A percentile compares a stretch with the other conserved stretches of the same genome.
These are phyloP conservation scores for Brenthis daphne DNA, from an alignment of 2,888 invertebrate species.

Conservation along the genomic window DNA sequence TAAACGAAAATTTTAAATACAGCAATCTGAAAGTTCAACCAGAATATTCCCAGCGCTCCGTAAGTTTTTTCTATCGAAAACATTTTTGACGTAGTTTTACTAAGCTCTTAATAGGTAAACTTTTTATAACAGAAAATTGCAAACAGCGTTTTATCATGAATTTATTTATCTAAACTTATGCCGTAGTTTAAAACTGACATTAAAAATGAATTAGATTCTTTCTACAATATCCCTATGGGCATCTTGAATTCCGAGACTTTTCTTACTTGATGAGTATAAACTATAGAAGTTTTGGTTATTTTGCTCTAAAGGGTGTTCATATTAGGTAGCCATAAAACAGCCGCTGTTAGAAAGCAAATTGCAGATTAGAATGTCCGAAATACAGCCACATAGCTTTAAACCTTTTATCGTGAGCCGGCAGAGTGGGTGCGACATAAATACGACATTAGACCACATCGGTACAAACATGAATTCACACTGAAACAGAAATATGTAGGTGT, in stretches of 20 bases:
- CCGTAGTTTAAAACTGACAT: slow-evolving; percentile 14
- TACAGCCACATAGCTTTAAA: slow-evolving; percentile 58
- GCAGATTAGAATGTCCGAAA: slow-evolving; percentile 52
- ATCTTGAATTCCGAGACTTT: not conserved
- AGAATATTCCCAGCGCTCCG: slow-evolving; percentile 36
- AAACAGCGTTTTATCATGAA: slow-evolving; percentile 32
- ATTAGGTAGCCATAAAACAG: slow-evolving; percentile 40
- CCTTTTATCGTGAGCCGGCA: slow-evolving; percentile 64
- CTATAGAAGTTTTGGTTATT: slow-evolving; percentile 17
- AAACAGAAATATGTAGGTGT: slow-evolving; percentile 33
- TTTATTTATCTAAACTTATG: slow-evolving; percentile 28
- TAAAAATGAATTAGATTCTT: slow-evolving; percentile 23
- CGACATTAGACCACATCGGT: slow-evolving; percentile 48
- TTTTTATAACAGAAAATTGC: slow-evolving; percentile 38
- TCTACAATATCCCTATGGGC: not conserved
- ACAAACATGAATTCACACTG: slow-evolving; percentile 43
- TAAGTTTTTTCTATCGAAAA: slow-evolving; percentile 38
- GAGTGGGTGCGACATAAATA: slow-evolving; percentile 52
- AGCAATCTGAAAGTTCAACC: slow-evolving; percentile 35
- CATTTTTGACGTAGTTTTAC: slow-evolving; percentile 43
- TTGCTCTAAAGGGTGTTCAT: slow-evolving; percentile 20
- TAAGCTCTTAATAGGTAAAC: slow-evolving; percentile 42
- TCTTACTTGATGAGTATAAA: slow-evolving; percentile 12
- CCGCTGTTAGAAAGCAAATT: slow-evolving; percentile 40
- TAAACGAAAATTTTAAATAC: slow-evolving; percentile 32